These are phyloP conservation scores for Balanococcus diminutus DNA, from an alignment of 2,888 invertebrate species.

Conservation along the genomic window DNA sequence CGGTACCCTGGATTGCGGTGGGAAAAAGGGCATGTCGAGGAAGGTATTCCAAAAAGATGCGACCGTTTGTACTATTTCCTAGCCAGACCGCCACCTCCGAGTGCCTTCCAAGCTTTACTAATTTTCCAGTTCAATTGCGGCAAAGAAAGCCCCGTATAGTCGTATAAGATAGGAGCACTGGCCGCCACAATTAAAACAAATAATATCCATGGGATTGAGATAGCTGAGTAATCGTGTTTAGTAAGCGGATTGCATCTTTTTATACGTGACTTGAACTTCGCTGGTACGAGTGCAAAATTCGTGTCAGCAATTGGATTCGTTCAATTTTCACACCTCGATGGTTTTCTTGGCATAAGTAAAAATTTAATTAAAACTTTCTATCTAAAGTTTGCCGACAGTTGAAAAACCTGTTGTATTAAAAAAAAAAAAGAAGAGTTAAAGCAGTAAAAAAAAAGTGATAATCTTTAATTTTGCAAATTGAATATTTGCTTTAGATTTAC, in stretches of 20 bases:
- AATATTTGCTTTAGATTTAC: neutral
- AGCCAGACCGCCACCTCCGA: neutral
- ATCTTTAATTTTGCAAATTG: constrained; percentile 5
- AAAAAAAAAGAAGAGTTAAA: neutral
- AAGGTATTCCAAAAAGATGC: neutral
- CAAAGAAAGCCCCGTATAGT: neutral
- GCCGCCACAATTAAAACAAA: constrained; percentile 29
- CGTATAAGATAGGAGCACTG: neutral
- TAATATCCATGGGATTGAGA: neutral
- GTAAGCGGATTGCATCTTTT: neutral
- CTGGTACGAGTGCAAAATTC: neutral
- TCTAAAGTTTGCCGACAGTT: neutral
- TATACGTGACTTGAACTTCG: neutral
- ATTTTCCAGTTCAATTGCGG: constrained; percentile 29
- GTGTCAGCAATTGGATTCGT: constrained; percentile 8
- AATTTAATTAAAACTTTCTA: constrained; percentile 23
- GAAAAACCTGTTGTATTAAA: constrained; percentile 1
- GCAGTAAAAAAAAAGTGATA: neutral
- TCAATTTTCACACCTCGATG: neutral
- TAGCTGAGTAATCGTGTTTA: constrained; percentile 3
- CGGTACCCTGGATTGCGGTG: neutral
- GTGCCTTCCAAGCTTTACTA: constrained; percentile 8
- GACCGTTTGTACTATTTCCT: neutral
- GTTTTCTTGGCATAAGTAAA: neutral
- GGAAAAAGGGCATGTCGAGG: neutral